Conservation (phyloP, 92 coral and sea anemone genomes). For the Scolanthus callimorphus region DNA sequence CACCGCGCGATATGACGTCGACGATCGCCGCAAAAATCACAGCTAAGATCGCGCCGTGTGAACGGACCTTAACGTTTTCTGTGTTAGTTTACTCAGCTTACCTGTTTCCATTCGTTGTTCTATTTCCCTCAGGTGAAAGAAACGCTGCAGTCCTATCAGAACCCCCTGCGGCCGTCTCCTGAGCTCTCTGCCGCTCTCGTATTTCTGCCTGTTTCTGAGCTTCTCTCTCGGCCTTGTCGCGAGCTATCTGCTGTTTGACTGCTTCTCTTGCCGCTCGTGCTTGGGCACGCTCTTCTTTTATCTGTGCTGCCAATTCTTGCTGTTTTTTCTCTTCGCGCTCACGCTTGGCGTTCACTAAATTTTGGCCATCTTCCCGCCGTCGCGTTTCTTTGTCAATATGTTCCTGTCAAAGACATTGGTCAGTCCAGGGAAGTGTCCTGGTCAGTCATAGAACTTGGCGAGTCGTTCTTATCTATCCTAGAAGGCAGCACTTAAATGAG, state of each 20-base stretch:
- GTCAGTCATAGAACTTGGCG: too few relatives aligned
- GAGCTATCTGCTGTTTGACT: constrained; percentile 80
- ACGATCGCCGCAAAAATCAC: too few relatives aligned
- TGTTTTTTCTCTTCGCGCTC: constrained; percentile 73
- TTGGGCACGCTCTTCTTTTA: constrained; percentile 81
- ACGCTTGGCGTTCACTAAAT: constrained; percentile 56
- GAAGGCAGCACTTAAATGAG: too few relatives aligned
- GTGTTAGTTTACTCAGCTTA: too few relatives aligned
- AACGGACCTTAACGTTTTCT: too few relatives aligned
- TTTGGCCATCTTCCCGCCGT: constrained; percentile 74
- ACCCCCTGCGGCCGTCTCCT: constrained; percentile 3
- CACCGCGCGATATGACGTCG: too few relatives aligned
- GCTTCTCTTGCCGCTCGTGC: constrained; percentile 85
- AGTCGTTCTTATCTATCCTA: too few relatives aligned
- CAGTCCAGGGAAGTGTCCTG: too few relatives aligned
- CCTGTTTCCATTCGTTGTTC: too few relatives aligned
- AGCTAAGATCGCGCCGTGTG: too few relatives aligned
- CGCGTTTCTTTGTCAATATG: constrained; percentile 50
- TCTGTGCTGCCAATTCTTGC: constrained; percentile 66
- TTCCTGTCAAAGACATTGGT: constrained; percentile 34
- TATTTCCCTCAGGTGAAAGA: too few relatives aligned
- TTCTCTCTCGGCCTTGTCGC: constrained; percentile 86
- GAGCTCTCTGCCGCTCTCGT: constrained; percentile 59
- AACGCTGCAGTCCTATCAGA: constrained; percentile 7
- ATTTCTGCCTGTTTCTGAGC: constrained; percentile 66